A percentile compares a stretch with the other conserved stretches of the same genome.
phyloP scores from a whole-genome alignment of 2,888 invertebrate species.

The Muschampia plurimacula region DNA sequence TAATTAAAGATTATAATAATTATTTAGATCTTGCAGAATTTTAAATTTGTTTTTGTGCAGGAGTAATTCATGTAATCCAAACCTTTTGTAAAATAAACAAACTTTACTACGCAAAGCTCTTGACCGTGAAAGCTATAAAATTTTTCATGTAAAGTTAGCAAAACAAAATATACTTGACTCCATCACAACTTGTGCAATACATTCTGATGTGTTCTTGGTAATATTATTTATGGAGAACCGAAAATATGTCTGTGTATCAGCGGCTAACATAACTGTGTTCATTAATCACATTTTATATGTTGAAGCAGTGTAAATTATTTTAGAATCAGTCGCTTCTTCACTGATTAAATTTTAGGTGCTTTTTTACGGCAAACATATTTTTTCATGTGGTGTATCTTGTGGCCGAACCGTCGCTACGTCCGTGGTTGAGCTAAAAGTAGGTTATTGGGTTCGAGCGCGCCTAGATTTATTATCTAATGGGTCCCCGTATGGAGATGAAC shows the following conservation, averaged over 20 bases:
- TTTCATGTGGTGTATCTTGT: conserved; percentile 60
- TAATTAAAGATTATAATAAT: conserved; percentile 1
- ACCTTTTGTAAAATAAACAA: conserved; percentile 24
- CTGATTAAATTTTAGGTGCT: conserved; percentile 62
- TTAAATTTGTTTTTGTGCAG: conserved; percentile 11
- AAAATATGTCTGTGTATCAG: background rate
- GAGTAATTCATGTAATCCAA: conserved; percentile 18
- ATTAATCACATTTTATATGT: conserved; percentile 43
- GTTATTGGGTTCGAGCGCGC: conserved; percentile 58
- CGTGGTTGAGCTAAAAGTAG: conserved; percentile 66
- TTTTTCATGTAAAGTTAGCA: background rate
- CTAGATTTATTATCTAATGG: conserved; percentile 55
- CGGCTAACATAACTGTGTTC: conserved; percentile 16
- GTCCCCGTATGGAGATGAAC: conserved; percentile 44
- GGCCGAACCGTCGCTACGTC: conserved; percentile 76
- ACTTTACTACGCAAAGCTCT: conserved; percentile 8
- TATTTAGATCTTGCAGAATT: conserved; percentile 28
- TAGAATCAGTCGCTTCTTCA: conserved; percentile 56
- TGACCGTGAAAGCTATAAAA: background rate
- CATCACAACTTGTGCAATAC: conserved; percentile 32
- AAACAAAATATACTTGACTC: conserved; percentile 10
- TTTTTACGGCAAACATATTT: conserved; percentile 57
- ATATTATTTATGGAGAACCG: conserved; percentile 16
- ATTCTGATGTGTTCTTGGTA: conserved; percentile 3
- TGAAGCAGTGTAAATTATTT: conserved; percentile 34